phyloP scores from a whole-genome alignment of 2,797 vertebrate species.

The Epinephelus coioides region DNA sequence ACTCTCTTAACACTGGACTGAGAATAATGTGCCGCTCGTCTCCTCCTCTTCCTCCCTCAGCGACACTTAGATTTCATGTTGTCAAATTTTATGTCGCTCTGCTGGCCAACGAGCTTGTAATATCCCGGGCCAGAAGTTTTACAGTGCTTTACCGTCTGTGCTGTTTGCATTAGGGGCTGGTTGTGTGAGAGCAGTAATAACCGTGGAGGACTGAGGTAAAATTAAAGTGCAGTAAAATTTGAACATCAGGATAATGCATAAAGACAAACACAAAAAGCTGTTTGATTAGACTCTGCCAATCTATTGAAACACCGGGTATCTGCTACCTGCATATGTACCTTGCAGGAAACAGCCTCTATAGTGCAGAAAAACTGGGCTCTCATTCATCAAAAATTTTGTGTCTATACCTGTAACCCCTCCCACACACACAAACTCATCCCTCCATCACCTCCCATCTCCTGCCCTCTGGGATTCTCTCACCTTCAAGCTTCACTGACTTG shows the following conservation, averaged over 20 bases:
- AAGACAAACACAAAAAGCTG: constrained; percentile 5
- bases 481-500: constrained; percentile 42
- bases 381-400: constrained; percentile 27
- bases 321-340: neutral
- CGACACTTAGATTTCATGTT: constrained; percentile 54
- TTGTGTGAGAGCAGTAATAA: constrained; percentile 30
- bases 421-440: neutral
- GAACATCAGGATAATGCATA: constrained; percentile 6
- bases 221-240: constrained; percentile 4
- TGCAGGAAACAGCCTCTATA: constrained; percentile 5
- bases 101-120: constrained; percentile 52
- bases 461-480: constrained; percentile 39
- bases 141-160: constrained; percentile 16
- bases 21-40: constrained; percentile 27
- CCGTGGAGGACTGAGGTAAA: constrained; percentile 13
- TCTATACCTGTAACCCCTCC: neutral
- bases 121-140: constrained; percentile 49
- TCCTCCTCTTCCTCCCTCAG: constrained; percentile 29
- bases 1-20: constrained; percentile 32
- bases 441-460: constrained; percentile 8
- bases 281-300: neutral
- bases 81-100: constrained; percentile 62
- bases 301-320: neutral
- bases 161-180: constrained; percentile 20
- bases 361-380: constrained; percentile 1